Conservation (phyloP, 2,888 invertebrate genomes). For the Willowsia nigromaculata region DNA sequence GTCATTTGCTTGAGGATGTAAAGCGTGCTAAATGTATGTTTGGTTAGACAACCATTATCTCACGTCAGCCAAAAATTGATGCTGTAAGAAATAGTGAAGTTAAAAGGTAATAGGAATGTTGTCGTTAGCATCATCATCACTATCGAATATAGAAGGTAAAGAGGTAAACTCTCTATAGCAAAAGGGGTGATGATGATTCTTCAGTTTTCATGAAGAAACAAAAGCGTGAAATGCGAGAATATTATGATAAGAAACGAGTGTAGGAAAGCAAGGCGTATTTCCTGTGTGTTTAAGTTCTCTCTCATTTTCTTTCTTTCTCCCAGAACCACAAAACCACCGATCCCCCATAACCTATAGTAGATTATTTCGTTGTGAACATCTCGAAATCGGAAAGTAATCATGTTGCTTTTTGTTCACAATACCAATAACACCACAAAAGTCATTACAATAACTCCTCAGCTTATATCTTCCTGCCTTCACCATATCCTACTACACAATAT, state of each 20-base stretch:
- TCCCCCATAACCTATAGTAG: background rate
- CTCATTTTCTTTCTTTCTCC: conserved; percentile 59
- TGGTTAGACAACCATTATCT: conserved; percentile 30
- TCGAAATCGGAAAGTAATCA: conserved; percentile 14
- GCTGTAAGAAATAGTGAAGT: background rate
- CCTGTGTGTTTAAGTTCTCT: conserved; percentile 70
- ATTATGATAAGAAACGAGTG: conserved; percentile 77
- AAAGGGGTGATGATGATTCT: background rate
- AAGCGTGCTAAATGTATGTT: background rate
- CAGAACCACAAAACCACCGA: conserved; percentile 48
- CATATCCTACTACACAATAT: background rate
- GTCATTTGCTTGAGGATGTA: conserved; percentile 17
- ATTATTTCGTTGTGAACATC: conserved; percentile 15
- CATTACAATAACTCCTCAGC: conserved; percentile 17
- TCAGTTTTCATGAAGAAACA: conserved; percentile 65
- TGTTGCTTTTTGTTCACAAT: background rate
- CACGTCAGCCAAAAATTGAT: conserved; percentile 5
- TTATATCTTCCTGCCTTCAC: conserved; percentile 58
- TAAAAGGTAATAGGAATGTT: background rate
- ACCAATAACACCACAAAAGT: conserved; percentile 27
- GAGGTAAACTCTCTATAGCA: background rate
- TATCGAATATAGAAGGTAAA: background rate
- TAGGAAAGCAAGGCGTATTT: conserved; percentile 75
- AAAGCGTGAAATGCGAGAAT: conserved; percentile 78
- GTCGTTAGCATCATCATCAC: background rate